phyloP scores from a whole-genome alignment of 2,888 invertebrate genomes.

The Suillia variegata region DNA sequence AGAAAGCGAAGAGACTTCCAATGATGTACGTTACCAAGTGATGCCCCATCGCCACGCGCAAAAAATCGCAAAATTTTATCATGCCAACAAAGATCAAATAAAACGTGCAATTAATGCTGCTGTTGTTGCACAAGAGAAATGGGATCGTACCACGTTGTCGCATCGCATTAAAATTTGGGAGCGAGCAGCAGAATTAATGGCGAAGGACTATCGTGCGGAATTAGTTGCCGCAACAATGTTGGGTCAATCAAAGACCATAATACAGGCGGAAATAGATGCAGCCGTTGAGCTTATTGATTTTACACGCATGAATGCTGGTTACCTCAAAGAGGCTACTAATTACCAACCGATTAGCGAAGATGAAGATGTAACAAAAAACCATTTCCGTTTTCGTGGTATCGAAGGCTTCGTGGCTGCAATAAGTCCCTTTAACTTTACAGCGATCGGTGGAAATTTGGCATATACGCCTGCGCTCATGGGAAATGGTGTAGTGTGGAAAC shows the following conservation, averaged over 20 bases:
- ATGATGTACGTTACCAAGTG: constrained; percentile 75
- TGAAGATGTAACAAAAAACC: constrained; percentile 74
- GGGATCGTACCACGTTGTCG: constrained; percentile 82
- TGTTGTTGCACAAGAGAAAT: constrained; percentile 75
- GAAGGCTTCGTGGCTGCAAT: constrained; percentile 98
- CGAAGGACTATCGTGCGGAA: constrained; percentile 80
- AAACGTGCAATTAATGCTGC: constrained; percentile 81
- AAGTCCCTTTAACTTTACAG: constrained; percentile 98
- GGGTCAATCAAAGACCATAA: constrained; percentile 90
- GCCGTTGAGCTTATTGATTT: constrained; percentile 95
- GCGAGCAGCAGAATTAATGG: constrained; percentile 86
- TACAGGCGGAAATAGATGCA: constrained; percentile 96
- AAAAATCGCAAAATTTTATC: constrained; percentile 86
- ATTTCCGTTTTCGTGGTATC: constrained; percentile 82
- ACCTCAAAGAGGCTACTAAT: constrained; percentile 78
- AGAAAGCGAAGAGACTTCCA: constrained; percentile 77
- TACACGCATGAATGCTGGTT: constrained; percentile 79
- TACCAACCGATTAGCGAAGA: constrained; percentile 88
- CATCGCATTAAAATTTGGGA: constrained; percentile 82
- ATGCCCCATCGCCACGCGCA: constrained; percentile 86
- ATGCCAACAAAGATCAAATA: constrained; percentile 81
- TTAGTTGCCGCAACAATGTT: constrained; percentile 95
- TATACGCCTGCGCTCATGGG: constrained; percentile 90
- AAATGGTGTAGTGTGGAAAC: constrained; percentile 95
- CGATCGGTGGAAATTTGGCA: constrained; percentile 95